phyloP scores from a whole-genome alignment of 2,113 vertebrate genomes.

The Rynchops niger region DNA sequence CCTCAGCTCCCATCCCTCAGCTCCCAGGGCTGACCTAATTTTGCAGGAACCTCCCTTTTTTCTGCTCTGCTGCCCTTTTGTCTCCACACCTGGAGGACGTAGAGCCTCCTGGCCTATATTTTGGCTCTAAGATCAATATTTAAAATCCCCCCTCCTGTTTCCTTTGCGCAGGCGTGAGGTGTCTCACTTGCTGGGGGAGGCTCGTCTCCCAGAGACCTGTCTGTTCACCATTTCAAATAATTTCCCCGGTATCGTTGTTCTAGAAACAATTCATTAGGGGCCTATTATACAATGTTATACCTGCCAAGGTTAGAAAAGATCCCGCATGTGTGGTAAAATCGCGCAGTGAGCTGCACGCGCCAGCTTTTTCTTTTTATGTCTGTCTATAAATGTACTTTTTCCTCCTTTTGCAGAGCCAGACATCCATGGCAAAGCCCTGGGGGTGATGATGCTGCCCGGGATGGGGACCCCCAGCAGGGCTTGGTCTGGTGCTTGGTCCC shows the following conservation, averaged over 20 bases:
- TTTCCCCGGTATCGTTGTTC: slow-evolving; percentile 2
- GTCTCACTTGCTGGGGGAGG: not conserved
- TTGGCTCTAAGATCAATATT: slow-evolving; percentile 56
- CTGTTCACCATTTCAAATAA: slow-evolving; percentile 44
- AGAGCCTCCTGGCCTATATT: slow-evolving; percentile 46
- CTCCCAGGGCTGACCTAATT: slow-evolving; percentile 46
- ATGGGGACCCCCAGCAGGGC: not conserved
- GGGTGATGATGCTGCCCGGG: not conserved
- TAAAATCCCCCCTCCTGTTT: not conserved
- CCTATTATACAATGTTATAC: slow-evolving; percentile 37
- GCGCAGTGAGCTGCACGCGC: not conserved
- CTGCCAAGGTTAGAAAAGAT: slow-evolving; percentile 49
- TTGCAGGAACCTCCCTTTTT: slow-evolving; percentile 29
- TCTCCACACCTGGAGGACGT: not conserved
- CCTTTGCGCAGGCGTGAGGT: not conserved
- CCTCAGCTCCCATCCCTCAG: not conserved
- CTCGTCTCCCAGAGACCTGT: not conserved
- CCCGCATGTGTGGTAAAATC: not conserved
- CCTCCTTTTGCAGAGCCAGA: not conserved
- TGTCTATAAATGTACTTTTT: not conserved
- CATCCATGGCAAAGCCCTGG: accelerated
- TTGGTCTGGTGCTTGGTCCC: not conserved
- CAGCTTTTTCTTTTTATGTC: not conserved
- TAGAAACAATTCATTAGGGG: slow-evolving; percentile 64
- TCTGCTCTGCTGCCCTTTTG: slow-evolving; percentile 3